Base-by-base conservation (phyloP, 2,797 vertebrate genomes). In the Psittacula derbiana region DNA sequence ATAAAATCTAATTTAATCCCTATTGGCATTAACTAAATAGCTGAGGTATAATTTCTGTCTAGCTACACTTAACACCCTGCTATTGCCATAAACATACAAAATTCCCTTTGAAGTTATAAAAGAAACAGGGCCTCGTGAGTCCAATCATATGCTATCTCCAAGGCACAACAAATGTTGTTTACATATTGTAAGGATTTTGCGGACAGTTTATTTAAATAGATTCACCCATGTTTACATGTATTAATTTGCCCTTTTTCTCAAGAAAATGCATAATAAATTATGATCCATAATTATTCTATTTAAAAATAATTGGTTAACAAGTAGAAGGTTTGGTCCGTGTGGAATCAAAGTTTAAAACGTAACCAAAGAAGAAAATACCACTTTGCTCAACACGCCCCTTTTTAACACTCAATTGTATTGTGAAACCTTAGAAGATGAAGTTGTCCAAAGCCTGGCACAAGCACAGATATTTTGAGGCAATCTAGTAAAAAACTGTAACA, bases 1-100 rank as follows among this genome's bases (percentile, higher is more conserved):
- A 98, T 98, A 98, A 98, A 98, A 97, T 97, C 97, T 97, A 98
- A 98, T 98, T 97, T 98, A 98, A 98, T 97, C 97, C 97, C 96
- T 98, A 95, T 71, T 97, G 97, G 97, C 97, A 98, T 98, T 98
- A 98, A 96, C 91, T 93, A 98, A 98, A 98, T 97, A 97, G 97
- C 94, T 94, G 96, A 98, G 95, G 97, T 97, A 97, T 95, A 97
- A 97, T 98, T 98, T 98, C 95, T 95, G 83, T 96, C 96, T 97
- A 97, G 97, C 97, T 97, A 95, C 92, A 96, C 96, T 98, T 97
- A 98, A 98, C 97, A 97, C 97, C 94, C 93, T 92, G 96, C 96
- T 96, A 97, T 93, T 96, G 95, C 96, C 96, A 97, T 98, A 98
- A 98, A 98, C 97, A 97, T 75, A 97, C 93, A 98, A 97, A 97